Base-by-base conservation (phyloP, 2,888 invertebrate genomes). In the Escarpia spicata region DNA sequence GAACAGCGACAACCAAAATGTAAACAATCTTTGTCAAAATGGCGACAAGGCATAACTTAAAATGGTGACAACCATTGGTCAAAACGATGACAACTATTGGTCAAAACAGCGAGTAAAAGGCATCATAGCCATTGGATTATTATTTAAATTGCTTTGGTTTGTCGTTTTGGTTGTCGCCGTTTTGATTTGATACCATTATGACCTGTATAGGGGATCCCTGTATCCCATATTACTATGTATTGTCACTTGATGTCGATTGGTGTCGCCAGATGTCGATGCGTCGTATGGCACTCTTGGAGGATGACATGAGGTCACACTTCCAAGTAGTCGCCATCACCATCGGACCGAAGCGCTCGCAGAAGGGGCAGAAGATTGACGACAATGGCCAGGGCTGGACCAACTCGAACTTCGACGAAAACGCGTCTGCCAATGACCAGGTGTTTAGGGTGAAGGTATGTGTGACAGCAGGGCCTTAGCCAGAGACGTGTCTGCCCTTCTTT, bases 261-360 rank as follows among this genome's bases (percentile, higher is more conserved):
- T 31, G 92, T 90, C 94, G 94, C 0, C 96, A 97, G 95, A 96
- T 97, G 92, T 96, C 97, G 15, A 96, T 98, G 44, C 97, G 97
- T 94, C 97, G 97, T 0, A 97, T 98, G 31, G 97, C 97, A 1
- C 96, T 98, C 15, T 96, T 98, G n/a, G 97, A 98, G 95, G 98
- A 98, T 95, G 97, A 97, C 0, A 97, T 97, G 96, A 97, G 98
- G 92, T 97, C 97, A 95, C 98, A 98, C 95, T 98, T 98, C 96
- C 97, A 97, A 92, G 96, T 98, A 90, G 97, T 97, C 94, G 97
- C 97, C 94, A 97, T 96, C 91, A 96, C 96, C 31, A 95, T 96
- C 45, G 96, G 96, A 52, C 96, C 96, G 90, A 96, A 96, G 94
- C 95, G 95, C 94, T 95, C 95, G 12, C 96, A 96, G 95, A 96